Evolutionary conservation across 2,888 invertebrate species (phyloP).

Genomic region (Galerucella nymphaeae): DNA sequence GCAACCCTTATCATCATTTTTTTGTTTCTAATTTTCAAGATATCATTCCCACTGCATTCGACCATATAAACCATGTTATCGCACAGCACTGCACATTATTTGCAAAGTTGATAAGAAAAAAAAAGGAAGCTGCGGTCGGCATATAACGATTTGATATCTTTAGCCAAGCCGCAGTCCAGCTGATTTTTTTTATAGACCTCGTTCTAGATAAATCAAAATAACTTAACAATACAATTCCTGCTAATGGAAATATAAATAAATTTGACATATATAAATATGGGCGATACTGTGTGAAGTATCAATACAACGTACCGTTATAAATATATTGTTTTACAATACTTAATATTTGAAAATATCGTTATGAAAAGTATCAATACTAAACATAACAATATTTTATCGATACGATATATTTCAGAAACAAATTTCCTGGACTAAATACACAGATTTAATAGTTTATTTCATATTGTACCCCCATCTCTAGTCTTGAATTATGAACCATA

Average conservation of each 20-base stretch:
- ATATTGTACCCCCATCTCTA: no score
- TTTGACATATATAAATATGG: no score
- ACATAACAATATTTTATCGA: no score
- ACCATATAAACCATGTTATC: background rate
- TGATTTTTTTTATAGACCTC: slow-evolving; percentile 26
- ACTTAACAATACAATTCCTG: background rate
- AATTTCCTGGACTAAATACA: no score
- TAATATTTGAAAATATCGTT: no score
- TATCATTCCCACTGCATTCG: background rate
- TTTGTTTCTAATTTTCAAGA: background rate
- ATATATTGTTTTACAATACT: no score
- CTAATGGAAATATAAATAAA: background rate
- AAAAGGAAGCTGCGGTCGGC: slow-evolving; percentile 29
- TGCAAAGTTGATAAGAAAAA: slow-evolving; percentile 26
- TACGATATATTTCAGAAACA: no score
- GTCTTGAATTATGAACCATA: no score
- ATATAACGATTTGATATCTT: slow-evolving; percentile 28
- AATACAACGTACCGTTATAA: no score
- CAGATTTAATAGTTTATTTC: no score
- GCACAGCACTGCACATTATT: slow-evolving; percentile 13
- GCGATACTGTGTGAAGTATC: no score
- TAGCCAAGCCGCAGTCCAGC: slow-evolving; percentile 10
- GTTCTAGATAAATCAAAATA: slow-evolving; percentile 22
- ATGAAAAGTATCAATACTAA: no score
- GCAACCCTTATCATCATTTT: background rate